Evolutionary conservation across 2,797 vertebrate genomes (phyloP), one percentile per base, ranked within the genome.

Genomic region (Pangasius macronema): DNA sequence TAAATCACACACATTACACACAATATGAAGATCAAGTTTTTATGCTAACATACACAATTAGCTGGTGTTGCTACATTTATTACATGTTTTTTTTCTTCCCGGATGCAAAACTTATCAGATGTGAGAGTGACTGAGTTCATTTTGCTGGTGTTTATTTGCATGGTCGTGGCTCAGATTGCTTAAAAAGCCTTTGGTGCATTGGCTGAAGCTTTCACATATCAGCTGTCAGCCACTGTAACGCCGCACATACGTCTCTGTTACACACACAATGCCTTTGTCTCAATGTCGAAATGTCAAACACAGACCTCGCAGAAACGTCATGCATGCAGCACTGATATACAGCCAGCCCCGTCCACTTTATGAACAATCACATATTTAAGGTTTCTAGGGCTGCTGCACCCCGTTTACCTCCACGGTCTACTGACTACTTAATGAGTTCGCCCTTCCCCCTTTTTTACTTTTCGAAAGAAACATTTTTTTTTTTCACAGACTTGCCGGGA

Each of bases 1-100:
- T 39, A 39, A 39, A 39, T 39, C 39, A 39, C 39, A 39, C 39
- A 39, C 39, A 39, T 39, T 39, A 39, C 39, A n/a, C n/a, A n/a
- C n/a, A n/a, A n/a, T n/a, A n/a, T n/a, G n/a, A n/a, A n/a, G n/a
- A n/a, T n/a, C n/a, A n/a, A n/a, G n/a, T n/a, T n/a, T n/a, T n/a
- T n/a, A n/a, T n/a, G n/a, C n/a, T n/a, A n/a, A n/a, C n/a, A n/a
- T n/a, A n/a, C 49, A 24, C 42, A 77, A 88, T 82, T 51, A 84
- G 67, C 75, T 39, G 18, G 33, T 75, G 89, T 42, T 86, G 89
- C 85, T 46, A 36, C 36, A 59, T 88, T 90, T 85, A 90, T 70
- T 70, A 68, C 46, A 20, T 20, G 70, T 55, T 81, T 53, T 76
- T 76, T 76, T 68, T 33, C 49, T 68, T 84, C 63, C 49, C 49